Base-by-base conservation (phyloP, 2,797 vertebrate genomes). In the Gorsachius magnificus region DNA sequence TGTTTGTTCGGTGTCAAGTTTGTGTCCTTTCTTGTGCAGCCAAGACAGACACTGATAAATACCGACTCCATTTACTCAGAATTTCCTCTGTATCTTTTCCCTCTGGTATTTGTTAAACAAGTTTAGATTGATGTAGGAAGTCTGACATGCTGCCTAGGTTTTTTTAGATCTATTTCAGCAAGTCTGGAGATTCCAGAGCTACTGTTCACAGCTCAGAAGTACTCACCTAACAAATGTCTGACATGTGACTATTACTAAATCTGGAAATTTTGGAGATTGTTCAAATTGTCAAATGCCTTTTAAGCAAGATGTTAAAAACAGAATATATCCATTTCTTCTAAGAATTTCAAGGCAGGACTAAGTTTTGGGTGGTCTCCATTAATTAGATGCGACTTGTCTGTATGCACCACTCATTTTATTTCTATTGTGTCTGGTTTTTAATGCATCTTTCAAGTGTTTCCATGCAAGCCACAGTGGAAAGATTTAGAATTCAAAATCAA, bases 111-210 rank as follows among this genome's bases (percentile, higher is more conserved):
- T 5, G 2, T 85, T 81, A 74, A 94, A 87, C 26, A 78, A 53
- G 41, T 87, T 87, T 43, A 83, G 41, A 83, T 85, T 79, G 51
- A 36, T 89, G 33, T 48, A 96, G 68, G 56, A 94, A 83, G 72
- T 63, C 83, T 87, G 81, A 80, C 68, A 71, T 4, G n/a, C 64
- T 89, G 41, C 86, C 83, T 58, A 65, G 22, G 1, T 45, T 80
- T 94, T 86, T 84, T 71, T 48, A 87, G 20, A 57, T 46, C 53
- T n/a, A 75, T 60, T 83, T 85, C n/a, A 85, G 66, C 61, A 94
- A 81, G 61, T 9, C 61, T 83, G 87, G 75, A 96, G 92, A 85
- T 95, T 91, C 75, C 83, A 81, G 71, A 94, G 31, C 41, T 80
- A 68, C 83, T 77, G 17, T 68, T 93, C 60, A 75, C 48, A 90